Conservation (phyloP, 2,888 invertebrate species). For the Noctuana brunneofusca region DNA sequence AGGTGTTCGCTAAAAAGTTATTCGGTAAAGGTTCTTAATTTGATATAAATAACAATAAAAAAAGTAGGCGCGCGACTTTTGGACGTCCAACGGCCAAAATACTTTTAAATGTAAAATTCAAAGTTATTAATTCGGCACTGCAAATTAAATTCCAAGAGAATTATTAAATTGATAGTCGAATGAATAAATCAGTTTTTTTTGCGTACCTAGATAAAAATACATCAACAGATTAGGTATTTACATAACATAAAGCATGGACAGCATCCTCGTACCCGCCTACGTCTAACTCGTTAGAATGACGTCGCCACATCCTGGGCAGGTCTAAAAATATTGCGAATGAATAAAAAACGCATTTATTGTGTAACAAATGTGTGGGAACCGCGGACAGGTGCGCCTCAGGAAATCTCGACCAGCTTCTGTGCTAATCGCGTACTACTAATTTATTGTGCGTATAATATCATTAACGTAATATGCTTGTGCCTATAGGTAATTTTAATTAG, state of each 20-base stretch:
- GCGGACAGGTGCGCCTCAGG: constrained; percentile 69
- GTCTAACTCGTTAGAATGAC: constrained; percentile 39
- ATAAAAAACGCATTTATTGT: constrained; percentile 73
- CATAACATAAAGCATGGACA: constrained; percentile 13
- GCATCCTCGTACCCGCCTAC: constrained; percentile 8
- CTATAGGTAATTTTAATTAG: background rate
- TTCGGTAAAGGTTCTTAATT: no score
- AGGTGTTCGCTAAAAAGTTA: no score
- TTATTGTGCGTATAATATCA: constrained; percentile 35
- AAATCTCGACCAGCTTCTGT: constrained; percentile 69
- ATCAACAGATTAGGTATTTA: constrained; percentile 10
- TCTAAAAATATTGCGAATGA: constrained; percentile 63
- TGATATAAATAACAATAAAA: no score
- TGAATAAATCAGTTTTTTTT: no score
- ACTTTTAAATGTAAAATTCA: no score
- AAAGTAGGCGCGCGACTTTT: no score
- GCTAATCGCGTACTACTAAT: constrained; percentile 40
- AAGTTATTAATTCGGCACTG: no score
- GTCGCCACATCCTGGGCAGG: constrained; percentile 53
- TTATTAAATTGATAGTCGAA: no score
- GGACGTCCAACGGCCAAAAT: no score
- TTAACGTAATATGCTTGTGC: background rate
- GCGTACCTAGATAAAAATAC: no score
- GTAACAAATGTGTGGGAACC: constrained; percentile 71
- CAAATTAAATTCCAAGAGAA: no score